Percentiles rank a stretch among this genome's conserved stretches.
phyloP scores from a whole-genome alignment of 1,140 invertebrate species.

The Zaprionus gabonicus region DNA sequence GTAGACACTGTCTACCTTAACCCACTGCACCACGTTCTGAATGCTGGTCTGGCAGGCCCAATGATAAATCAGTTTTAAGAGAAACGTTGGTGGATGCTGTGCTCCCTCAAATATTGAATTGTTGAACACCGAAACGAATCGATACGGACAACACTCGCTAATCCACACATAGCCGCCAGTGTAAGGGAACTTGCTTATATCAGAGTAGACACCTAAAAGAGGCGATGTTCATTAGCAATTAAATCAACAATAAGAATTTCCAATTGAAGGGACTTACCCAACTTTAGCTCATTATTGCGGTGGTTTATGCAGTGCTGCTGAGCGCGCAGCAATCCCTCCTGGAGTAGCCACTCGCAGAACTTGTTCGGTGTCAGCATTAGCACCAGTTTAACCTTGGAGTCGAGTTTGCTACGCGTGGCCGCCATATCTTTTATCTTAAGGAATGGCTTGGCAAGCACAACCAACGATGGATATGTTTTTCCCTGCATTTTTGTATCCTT shows the following conservation, averaged over 20 bases:
- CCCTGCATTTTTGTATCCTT: slow-evolving; percentile 90
- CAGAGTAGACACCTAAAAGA: slow-evolving; percentile 90
- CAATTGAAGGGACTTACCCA: slow-evolving; percentile 85
- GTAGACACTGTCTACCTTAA: slow-evolving; percentile 92
- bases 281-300: slow-evolving; percentile 88
- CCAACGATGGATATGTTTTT: slow-evolving; percentile 93
- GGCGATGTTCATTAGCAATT: background rate
- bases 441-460: slow-evolving; percentile 91
- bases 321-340: slow-evolving; percentile 91
- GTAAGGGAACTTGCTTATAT: slow-evolving; percentile 92
- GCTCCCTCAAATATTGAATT: slow-evolving; percentile 94
- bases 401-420: slow-evolving; percentile 86
- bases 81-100: slow-evolving; percentile 91
- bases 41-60: slow-evolving; percentile 95
- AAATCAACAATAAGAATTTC: no score
- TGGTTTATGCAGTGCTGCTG: slow-evolving; percentile 91
- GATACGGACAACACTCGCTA: slow-evolving; percentile 92
- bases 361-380: slow-evolving; percentile 91
- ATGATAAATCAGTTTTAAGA: slow-evolving; percentile 94
- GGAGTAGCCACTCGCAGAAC: slow-evolving; percentile 95
- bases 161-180: slow-evolving; percentile 96
- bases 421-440: slow-evolving; percentile 88
- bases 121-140: slow-evolving; percentile 93
- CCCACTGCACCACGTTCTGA: slow-evolving; percentile 94
- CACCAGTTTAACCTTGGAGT: slow-evolving; percentile 91